Evolutionary conservation across 2,113 vertebrate genomes (phyloP), one percentile per base, ranked within the genome.

Genomic region (Petromus typicus): DNA sequence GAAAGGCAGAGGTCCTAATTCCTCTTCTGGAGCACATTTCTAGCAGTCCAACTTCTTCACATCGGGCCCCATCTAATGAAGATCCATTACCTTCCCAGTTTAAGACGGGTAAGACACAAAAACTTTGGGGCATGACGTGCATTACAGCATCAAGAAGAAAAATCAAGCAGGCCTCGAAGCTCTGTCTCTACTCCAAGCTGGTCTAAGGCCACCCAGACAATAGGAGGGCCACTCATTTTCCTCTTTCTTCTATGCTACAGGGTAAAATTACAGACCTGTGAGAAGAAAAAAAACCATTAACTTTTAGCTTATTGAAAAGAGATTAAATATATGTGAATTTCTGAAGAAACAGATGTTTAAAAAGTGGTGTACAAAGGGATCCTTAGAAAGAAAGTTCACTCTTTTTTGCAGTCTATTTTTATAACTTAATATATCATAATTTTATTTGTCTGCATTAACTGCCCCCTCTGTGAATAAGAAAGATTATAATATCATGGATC

Each of bases 151-250:
- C 5, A 57, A 27, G 7, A 89, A 7, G 48, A 25, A 18, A 11
- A 20, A 2, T 0, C 0, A 1, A 30, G 48, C 16, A 14, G 7
- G 17, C 13, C 12, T 27, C 7, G 30, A 2, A 5, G 0, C 1
- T 14, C 18, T 17, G 4, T 18, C 12, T 4, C 25, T 3, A 1
- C 9, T 3, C 2, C 48, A 7, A 78, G 40, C n/a, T 18, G 4
- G 16, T 5, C 2, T 2, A 2, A 2, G 4, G 7, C 37, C 1
- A 16, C 51, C n/a, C 22, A 45, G 3, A 54, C 1, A 16, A 20
- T 23, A 80, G 12, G 5, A 73, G 11, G 16, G 2, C 11, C 13
- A 56, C 32, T 18, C 3, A 13, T 0, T 14, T 59, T 12, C 20
- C 23, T 11, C 1, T 23, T 63, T 43, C 16, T 86, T 89, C 37